Base-by-base conservation (phyloP, 1,140 invertebrate species). In the Trichomalopsis sarcophagae region DNA sequence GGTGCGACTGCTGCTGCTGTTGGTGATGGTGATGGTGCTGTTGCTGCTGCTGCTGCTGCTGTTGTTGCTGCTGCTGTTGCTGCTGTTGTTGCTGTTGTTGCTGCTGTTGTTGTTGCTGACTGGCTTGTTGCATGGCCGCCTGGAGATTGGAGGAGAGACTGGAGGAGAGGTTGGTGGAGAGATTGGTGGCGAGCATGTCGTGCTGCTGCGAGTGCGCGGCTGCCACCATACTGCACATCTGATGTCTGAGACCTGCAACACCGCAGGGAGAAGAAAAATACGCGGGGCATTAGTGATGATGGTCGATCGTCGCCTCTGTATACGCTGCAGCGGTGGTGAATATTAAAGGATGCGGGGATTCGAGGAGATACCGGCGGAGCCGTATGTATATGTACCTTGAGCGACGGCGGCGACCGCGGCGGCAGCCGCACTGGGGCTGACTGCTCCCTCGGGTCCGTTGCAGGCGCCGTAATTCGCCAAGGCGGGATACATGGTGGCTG, bases 191-290 rank as follows among this genome's bases (percentile, higher is more conserved):
- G 87, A 92, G 90, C 91, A 92, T 94, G 87, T 94, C 94, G 92
- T 94, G 95, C 84, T 94, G 94, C 76, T 94, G 94, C 66, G 94
- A 94, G 68, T 94, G 94, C 44, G 95, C 95, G 27, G 95, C 95
- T 11, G 95, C 95, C 17, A 95, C 95, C 95, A 96, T 95, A 90
- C 94, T 95, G 90, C 94, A 95, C 95, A 96, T 96, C 90, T 96
- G 96, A 87, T 96, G 96, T 76, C 96, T 93, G 30, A 96, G 91
- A 84, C 95, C 95, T 94, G 87, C 27, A 30, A 69, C n/a, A 30
- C 68, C 4, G 21, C 3, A n/a, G 40, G 36, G 44, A 75, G 4
- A 75, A 33, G 44, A 75, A 47, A 9, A 36, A 75, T 23, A 44
- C 4, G 21, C 36, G 44, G 7, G 40, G 1, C 1, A 66, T 68